Evolutionary conservation across 2,797 vertebrate genomes (phyloP).

Genomic region (Sebastes baramenuke): DNA sequence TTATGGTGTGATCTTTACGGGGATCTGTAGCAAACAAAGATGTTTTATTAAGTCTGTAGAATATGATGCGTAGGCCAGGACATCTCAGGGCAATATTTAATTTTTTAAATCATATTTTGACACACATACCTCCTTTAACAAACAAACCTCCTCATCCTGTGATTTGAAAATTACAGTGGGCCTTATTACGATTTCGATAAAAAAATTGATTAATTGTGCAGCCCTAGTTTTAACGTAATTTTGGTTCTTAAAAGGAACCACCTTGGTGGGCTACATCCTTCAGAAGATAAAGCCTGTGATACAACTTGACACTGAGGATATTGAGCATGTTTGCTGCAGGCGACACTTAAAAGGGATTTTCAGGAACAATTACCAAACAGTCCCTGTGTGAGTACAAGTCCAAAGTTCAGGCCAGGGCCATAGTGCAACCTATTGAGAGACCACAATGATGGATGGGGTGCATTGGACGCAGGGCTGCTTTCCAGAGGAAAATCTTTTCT

Average conservation of each 20-base stretch:
- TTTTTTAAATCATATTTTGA: background rate
- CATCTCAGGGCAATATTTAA: rapidly evolving
- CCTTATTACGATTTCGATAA: too few species aligned
- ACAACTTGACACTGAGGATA: background rate
- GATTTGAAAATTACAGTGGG: too few species aligned
- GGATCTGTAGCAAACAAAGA: too few species aligned
- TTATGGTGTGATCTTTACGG: too few species aligned
- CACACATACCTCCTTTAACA: background rate
- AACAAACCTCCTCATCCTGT: too few species aligned
- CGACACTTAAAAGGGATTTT: constrained; percentile 1
- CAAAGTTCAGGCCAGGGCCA: background rate
- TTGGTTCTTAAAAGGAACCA: background rate
- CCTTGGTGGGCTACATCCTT: background rate
- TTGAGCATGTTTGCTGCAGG: background rate
- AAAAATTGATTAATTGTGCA: too few species aligned
- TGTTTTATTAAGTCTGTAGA: too few species aligned
- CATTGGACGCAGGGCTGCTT: background rate
- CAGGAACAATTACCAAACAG: background rate
- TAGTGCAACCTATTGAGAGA: background rate
- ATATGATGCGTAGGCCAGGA: too few species aligned
- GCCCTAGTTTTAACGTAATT: too few species aligned
- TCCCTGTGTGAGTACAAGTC: background rate
- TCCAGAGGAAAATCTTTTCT: background rate
- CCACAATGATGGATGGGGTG: background rate
- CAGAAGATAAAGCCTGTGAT: background rate